These are phyloP conservation scores for Gastrophysa polygoni DNA, from an alignment of 2,888 invertebrate species.

Conservation along the genomic window DNA sequence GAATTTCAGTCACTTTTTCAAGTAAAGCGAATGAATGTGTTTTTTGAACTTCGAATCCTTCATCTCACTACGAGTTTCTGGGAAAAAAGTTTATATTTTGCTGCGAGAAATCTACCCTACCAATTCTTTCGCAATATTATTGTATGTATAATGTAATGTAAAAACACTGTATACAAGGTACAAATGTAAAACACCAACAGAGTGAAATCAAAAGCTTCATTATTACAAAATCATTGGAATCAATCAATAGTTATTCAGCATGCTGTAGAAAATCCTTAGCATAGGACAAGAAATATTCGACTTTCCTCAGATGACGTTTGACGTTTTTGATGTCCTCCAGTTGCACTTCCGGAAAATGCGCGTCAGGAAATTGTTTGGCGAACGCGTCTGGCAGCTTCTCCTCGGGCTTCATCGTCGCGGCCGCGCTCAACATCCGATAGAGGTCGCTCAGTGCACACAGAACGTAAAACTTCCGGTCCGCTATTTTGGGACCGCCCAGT, in stretches of 20 bases:
- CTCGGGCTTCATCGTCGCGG: conserved; percentile 53
- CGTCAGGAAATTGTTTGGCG: conserved; percentile 64
- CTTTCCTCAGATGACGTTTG: conserved; percentile 67
- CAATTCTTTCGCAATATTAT: too few relatives aligned
- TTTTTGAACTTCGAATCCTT: too few relatives aligned
- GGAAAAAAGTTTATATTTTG: too few relatives aligned
- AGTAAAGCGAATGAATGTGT: too few relatives aligned
- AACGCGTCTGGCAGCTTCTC: conserved; percentile 52
- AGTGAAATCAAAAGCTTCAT: too few relatives aligned
- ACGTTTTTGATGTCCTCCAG: conserved; percentile 63
- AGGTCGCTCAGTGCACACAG: conserved; percentile 73
- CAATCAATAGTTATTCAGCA: neutral
- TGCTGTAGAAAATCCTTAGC: conserved; percentile 55
- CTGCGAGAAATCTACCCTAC: too few relatives aligned
- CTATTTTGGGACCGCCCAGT: conserved; percentile 65
- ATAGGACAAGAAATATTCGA: conserved; percentile 76
- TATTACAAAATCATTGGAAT: too few relatives aligned
- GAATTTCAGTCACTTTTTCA: too few relatives aligned
- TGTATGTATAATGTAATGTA: too few relatives aligned
- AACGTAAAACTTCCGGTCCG: conserved; percentile 64
- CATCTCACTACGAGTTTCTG: too few relatives aligned
- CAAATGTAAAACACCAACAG: too few relatives aligned
- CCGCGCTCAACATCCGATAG: conserved; percentile 61
- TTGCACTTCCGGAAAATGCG: conserved; percentile 60
- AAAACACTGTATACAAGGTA: too few relatives aligned